Percentiles rank a stretch among this genome's conserved stretches.
Evolutionary conservation across 2,888 invertebrate genomes (phyloP).

Genomic region (Dynastes hyllus): DNA sequence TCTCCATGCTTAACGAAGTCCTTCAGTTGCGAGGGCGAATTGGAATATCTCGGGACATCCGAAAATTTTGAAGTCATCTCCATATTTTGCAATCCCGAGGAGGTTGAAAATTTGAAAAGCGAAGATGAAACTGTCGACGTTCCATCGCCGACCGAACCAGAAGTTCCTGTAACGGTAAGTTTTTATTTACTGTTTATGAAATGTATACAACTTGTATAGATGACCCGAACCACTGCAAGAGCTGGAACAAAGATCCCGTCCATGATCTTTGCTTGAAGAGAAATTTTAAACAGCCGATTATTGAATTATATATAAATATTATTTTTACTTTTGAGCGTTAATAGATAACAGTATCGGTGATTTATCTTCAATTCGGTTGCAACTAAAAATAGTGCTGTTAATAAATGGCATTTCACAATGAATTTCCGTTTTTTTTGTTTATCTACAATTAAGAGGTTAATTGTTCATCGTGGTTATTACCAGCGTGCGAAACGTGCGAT

Average conservation of each 20-base stretch:
- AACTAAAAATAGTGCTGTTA: too few relatives aligned
- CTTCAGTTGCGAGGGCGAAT: conserved; percentile 62
- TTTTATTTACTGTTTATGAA: conserved; percentile 16
- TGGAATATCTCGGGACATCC: conserved; percentile 57
- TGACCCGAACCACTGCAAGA: background rate
- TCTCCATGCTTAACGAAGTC: conserved; percentile 60
- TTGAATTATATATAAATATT: too few relatives aligned
- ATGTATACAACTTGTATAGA: background rate
- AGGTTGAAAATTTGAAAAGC: conserved; percentile 45
- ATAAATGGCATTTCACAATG: too few relatives aligned
- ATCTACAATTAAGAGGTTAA: too few relatives aligned
- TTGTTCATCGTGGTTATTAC: too few relatives aligned
- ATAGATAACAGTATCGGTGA: too few relatives aligned
- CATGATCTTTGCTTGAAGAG: background rate
- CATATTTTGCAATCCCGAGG: conserved; percentile 62
- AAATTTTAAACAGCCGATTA: background rate
- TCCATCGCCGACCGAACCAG: background rate
- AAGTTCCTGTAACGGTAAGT: background rate
- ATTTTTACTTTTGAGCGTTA: too few relatives aligned
- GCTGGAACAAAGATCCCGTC: background rate
- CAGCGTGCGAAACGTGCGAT: too few relatives aligned
- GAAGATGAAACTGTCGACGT: conserved; percentile 36
- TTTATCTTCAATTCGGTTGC: too few relatives aligned
- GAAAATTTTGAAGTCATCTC: conserved; percentile 59
- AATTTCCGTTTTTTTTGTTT: too few relatives aligned